These are phyloP conservation scores for Pseudomyrmex sp. DNA, from an alignment of 1,140 invertebrate species.

Conservation along the genomic window DNA sequence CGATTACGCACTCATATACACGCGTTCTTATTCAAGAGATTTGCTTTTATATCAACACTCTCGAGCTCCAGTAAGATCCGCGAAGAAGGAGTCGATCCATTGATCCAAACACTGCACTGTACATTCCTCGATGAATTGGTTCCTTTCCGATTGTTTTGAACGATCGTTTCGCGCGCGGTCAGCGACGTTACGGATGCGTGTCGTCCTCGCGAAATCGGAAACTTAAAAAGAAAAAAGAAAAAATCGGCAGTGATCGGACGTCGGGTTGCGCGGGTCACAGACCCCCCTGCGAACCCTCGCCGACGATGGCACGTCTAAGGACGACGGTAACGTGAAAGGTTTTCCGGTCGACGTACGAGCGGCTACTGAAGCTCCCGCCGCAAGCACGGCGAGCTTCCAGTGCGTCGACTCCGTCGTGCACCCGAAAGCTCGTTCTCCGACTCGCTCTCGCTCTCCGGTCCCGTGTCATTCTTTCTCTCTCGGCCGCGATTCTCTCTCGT, in stretches of 20 bases:
- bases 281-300: slow-evolving; percentile 55
- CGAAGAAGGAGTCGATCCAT: slow-evolving; percentile 23
- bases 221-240: background rate
- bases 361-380: slow-evolving; percentile 84
- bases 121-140: slow-evolving; percentile 16
- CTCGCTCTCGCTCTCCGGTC: slow-evolving; percentile 42
- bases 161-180: background rate
- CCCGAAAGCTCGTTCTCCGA: slow-evolving; percentile 81
- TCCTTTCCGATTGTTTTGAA: background rate
- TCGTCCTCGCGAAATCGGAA: background rate
- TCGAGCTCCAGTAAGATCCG: slow-evolving; percentile 48
- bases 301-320: slow-evolving; percentile 56
- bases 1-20: slow-evolving; percentile 62
- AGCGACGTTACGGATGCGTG: background rate
- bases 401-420: slow-evolving; percentile 83
- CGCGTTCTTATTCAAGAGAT: slow-evolving; percentile 68
- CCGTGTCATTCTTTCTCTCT: slow-evolving; percentile 73
- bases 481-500: slow-evolving; percentile 13
- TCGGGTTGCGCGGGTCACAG: slow-evolving; percentile 10
- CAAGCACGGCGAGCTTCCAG: slow-evolving; percentile 82
- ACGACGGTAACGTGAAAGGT: slow-evolving; percentile 63
- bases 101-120: slow-evolving; percentile 52
- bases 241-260: background rate
- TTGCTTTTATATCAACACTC: slow-evolving; percentile 74
- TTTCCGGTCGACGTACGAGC: slow-evolving; percentile 81